Percentiles rank a stretch among this genome's conserved stretches.
Evolutionary conservation across 2,797 vertebrate species (phyloP).

Genomic region (Pristis pectinata): DNA sequence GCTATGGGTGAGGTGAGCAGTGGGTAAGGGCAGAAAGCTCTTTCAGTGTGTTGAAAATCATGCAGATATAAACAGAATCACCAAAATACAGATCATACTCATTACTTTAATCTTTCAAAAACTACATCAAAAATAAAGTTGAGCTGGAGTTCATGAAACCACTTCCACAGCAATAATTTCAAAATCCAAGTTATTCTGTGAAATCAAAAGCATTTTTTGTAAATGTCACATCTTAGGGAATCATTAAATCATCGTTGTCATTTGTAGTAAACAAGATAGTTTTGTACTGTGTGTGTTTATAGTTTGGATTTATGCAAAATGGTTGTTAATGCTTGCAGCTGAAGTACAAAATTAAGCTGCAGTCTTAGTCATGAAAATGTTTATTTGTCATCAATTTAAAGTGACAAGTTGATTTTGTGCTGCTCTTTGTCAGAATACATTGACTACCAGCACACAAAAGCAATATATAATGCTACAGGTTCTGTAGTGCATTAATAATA

Average conservation of each 20-base stretch:
- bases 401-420: neutral
- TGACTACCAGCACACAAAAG: neutral
- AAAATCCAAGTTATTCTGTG: neutral
- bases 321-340: neutral
- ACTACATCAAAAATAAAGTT: neutral
- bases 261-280: neutral
- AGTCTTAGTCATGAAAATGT: neutral
- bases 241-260: neutral
- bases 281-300: neutral
- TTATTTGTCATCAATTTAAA: neutral
- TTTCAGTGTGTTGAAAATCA: neutral
- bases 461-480: neutral
- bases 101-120: neutral
- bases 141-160: neutral
- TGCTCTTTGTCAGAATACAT: neutral
- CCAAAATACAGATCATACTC: neutral
- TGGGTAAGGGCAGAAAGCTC: neutral
- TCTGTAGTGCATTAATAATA: neutral
- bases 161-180: neutral
- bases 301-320: neutral
- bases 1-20: neutral
- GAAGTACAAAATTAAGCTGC: neutral
- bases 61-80: neutral
- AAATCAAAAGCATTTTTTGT: neutral
- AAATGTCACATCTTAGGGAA: neutral